A percentile compares a stretch with the other conserved stretches of the same genome.
Conservation (phyloP, 2,797 vertebrate genomes). For the Kryptopterus vitreolus region DNA sequence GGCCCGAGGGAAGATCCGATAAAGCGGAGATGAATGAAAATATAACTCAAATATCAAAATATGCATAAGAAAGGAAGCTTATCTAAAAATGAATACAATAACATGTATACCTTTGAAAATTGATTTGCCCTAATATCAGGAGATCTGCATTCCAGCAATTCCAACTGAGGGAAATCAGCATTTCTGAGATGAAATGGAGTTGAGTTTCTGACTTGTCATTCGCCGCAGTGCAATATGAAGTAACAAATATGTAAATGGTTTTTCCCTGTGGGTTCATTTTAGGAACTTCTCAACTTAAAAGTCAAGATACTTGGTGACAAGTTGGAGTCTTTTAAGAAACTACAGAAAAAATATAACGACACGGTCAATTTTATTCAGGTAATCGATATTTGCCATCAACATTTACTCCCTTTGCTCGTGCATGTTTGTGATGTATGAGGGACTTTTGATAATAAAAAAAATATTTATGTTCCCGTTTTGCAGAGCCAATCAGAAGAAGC, state of each 20-base stretch:
- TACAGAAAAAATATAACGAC: conserved; percentile 54
- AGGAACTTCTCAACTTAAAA: conserved; percentile 69
- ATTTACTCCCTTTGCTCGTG: background rate
- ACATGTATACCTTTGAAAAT: background rate
- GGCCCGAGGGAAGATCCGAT: too few relatives aligned
- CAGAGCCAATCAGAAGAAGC: conserved; percentile 71
- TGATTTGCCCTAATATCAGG: background rate
- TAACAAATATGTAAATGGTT: background rate
- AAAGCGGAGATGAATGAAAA: too few relatives aligned
- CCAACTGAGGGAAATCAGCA: too few relatives aligned
- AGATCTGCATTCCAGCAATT: background rate
- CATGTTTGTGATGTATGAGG: background rate
- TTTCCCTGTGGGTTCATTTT: conserved; percentile 21
- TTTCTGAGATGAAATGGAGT: background rate
- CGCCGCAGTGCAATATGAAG: background rate
- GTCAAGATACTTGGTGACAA: conserved; percentile 72
- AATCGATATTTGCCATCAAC: conserved; percentile 22
- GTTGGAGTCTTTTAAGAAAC: conserved; percentile 63
- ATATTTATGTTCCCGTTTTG: background rate
- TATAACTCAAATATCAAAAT: background rate
- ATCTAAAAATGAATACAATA: background rate
- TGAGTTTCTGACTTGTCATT: background rate
- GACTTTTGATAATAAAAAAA: background rate
- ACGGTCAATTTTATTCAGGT: conserved; percentile 69
- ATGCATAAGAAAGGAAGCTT: too few relatives aligned